A percentile compares a stretch with the other conserved stretches of the same genome.
Evolutionary conservation across 2,113 vertebrate genomes (phyloP).

Genomic region (Mormoops blainvillei): DNA sequence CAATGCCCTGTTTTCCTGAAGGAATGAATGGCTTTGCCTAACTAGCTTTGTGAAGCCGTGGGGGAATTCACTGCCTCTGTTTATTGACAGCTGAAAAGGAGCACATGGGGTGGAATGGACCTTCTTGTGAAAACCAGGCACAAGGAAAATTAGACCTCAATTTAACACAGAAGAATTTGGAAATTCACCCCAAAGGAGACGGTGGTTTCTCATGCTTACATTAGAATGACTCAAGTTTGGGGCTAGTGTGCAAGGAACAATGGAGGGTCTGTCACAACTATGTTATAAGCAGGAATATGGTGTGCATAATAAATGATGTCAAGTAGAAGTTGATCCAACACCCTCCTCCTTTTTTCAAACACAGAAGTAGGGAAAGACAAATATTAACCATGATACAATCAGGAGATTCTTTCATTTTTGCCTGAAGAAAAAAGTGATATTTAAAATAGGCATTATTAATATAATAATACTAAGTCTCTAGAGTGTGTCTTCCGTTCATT

Average conservation of each 20-base stretch:
- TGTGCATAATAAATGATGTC: conserved; percentile 70
- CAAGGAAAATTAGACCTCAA: conserved; percentile 78
- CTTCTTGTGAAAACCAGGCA: conserved; percentile 83
- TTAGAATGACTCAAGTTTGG: conserved; percentile 70
- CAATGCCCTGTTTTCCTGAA: conserved; percentile 85
- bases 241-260: conserved; percentile 56
- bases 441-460: conserved; percentile 40
- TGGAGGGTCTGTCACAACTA: conserved; percentile 63
- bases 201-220: conserved; percentile 70
- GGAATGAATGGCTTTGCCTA: conserved; percentile 83
- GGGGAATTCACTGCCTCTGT: conserved; percentile 82
- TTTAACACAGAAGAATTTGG: conserved; percentile 78
- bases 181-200: conserved; percentile 76
- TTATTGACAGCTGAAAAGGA: conserved; percentile 86
- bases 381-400: conserved; percentile 45
- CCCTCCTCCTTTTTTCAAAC: conserved; percentile 16
- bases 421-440: background rate
- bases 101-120: conserved; percentile 82
- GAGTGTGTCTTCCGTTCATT: background rate
- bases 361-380: conserved; percentile 37
- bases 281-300: conserved; percentile 64
- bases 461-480: background rate
- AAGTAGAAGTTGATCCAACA: conserved; percentile 64
- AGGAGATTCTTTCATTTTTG: conserved; percentile 18
- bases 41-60: conserved; percentile 81